Percentiles rank a stretch among this genome's conserved stretches.
phyloP scores from a whole-genome alignment of 2,888 invertebrate genomes.

The Drosophila rellima region DNA sequence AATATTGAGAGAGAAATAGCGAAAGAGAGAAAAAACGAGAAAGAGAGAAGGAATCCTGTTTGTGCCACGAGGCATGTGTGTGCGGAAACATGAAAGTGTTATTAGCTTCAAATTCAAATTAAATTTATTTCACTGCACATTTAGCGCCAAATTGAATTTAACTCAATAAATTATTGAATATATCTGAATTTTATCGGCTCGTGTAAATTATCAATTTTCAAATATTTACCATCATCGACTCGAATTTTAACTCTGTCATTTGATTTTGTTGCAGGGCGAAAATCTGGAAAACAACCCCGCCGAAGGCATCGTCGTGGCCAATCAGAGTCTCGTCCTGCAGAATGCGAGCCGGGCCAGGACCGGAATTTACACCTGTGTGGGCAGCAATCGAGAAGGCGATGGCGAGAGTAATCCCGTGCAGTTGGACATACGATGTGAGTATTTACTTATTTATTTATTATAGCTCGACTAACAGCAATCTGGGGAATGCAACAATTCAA shows the following conservation, averaged over 20 bases:
- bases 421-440: constrained; percentile 94
- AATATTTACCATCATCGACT: background rate
- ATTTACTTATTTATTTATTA: too few relatives aligned
- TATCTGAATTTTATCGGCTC: constrained; percentile 27
- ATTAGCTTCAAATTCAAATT: constrained; percentile 79
- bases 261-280: constrained; percentile 87
- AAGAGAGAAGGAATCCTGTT: background rate
- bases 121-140: constrained; percentile 73
- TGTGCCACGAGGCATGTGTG: constrained; percentile 12
- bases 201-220: constrained; percentile 23
- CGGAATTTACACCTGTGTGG: constrained; percentile 95
- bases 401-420: constrained; percentile 94
- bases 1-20: background rate
- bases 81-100: constrained; percentile 74
- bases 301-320: constrained; percentile 93
- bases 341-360: constrained; percentile 91
- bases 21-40: background rate
- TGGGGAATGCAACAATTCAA: too few relatives aligned
- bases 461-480: too few relatives aligned
- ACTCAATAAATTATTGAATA: constrained; percentile 69
- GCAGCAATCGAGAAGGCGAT: constrained; percentile 94
- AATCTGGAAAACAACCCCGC: constrained; percentile 92
- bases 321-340: constrained; percentile 95
- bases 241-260: background rate
- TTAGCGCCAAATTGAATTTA: constrained; percentile 75